Percentiles rank a stretch among this genome's conserved stretches.
These are phyloP conservation scores for Podabrus alpinus DNA, from an alignment of 2,888 invertebrate genomes.

Conservation along the genomic window DNA sequence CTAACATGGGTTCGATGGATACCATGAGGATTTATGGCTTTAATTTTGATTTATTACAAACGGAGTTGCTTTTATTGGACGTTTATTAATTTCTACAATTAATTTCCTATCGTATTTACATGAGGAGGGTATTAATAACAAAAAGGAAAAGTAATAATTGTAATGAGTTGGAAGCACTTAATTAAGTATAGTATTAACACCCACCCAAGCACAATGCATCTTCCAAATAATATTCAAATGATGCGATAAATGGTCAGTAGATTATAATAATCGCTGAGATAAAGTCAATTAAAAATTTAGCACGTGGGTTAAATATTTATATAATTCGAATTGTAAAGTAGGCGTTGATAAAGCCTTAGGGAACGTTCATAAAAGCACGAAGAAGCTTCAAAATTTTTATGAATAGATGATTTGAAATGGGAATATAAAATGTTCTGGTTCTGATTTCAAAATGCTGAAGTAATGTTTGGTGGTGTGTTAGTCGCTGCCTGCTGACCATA, in stretches of 20 bases:
- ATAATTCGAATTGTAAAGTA: conserved; percentile 25
- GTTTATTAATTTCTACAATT: background rate
- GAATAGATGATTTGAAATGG: conserved; percentile 28
- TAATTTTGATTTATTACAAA: background rate
- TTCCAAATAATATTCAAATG: conserved; percentile 24
- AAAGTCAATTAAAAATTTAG: conserved; percentile 39
- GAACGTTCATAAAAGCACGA: conserved; percentile 5
- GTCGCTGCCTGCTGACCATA: conserved; percentile 35
- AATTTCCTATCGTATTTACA: background rate
- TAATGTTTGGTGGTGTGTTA: conserved; percentile 18
- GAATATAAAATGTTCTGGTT: conserved; percentile 12
- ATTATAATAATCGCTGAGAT: conserved; percentile 37
- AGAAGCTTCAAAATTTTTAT: conserved; percentile 30
- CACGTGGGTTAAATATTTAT: conserved; percentile 33
- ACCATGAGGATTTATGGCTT: background rate
- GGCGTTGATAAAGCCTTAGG: conserved; percentile 19
- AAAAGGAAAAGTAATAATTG: background rate
- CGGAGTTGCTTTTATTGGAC: background rate
- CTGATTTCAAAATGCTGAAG: conserved; percentile 15
- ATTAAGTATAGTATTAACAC: background rate
- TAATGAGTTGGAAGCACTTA: background rate
- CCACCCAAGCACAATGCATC: background rate
- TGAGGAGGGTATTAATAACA: background rate
- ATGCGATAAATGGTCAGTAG: conserved; percentile 28
- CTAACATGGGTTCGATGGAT: background rate